Percentiles rank a stretch among this genome's conserved stretches.
Evolutionary conservation across 92 coral and sea anemone genomes (phyloP).

Genomic region (Blastomussa wellsi): DNA sequence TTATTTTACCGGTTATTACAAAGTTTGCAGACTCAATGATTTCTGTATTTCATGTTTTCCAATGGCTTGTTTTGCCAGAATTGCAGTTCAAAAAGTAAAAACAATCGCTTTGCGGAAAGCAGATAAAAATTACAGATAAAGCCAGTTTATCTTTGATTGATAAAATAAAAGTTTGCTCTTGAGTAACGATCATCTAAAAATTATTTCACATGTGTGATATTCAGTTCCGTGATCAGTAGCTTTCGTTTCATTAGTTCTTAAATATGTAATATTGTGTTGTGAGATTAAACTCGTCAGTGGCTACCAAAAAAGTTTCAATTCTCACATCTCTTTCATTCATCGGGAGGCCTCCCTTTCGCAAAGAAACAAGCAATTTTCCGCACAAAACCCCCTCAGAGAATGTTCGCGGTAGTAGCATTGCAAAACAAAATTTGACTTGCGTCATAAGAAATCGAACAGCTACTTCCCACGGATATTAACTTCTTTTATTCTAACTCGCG

Average conservation of each 20-base stretch:
- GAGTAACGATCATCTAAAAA: neutral
- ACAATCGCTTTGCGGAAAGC: neutral
- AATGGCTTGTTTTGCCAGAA: slow-evolving; percentile 8
- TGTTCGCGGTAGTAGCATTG: too few species aligned
- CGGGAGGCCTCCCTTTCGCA: neutral
- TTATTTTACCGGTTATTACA: slow-evolving; percentile 7
- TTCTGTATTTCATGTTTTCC: neutral
- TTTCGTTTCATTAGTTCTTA: slow-evolving; percentile 14
- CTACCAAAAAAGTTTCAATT: neutral
- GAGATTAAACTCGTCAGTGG: neutral
- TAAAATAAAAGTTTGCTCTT: neutral
- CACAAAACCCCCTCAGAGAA: neutral
- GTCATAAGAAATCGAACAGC: neutral
- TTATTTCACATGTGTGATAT: neutral
- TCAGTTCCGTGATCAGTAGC: slow-evolving; percentile 1
- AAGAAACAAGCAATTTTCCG: neutral
- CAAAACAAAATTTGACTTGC: neutral
- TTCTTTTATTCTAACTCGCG: slow-evolving; percentile 17
- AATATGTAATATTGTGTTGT: slow-evolving; percentile 13
- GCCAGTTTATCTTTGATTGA: neutral
- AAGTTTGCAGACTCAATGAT: slow-evolving; percentile 10
- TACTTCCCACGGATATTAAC: slow-evolving; percentile 30
- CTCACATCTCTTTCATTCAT: neutral
- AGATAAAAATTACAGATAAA: neutral
- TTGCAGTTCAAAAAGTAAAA: neutral